phyloP scores from a whole-genome alignment of 2,797 vertebrate genomes.

The Thripadectes ignobilis region DNA sequence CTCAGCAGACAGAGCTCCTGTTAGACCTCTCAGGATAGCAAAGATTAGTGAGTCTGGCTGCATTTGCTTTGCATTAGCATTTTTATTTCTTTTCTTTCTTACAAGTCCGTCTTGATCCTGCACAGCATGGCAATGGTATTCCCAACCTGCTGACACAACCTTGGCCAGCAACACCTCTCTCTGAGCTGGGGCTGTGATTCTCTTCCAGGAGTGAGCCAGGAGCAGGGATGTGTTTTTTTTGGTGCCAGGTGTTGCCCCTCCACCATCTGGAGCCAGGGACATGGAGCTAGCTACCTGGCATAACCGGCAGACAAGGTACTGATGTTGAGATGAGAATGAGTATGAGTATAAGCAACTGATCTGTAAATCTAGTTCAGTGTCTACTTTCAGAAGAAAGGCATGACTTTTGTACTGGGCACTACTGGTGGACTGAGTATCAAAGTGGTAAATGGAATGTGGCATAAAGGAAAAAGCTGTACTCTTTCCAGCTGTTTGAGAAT shows the following conservation, averaged over 20 bases:
- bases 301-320: background rate
- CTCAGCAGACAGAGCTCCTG: background rate
- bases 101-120: fast-evolving
- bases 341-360: background rate
- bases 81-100: background rate
- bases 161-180: background rate
- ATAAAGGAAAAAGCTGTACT: background rate
- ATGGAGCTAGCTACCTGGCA: background rate
- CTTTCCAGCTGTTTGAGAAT: background rate
- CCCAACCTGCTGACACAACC: background rate
- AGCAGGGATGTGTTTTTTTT: background rate
- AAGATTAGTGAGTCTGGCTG: background rate
- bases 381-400: background rate
- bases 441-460: background rate
- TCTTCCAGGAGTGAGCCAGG: background rate
- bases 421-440: background rate
- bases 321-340: background rate
- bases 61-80: background rate
- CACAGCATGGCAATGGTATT: fast-evolving
- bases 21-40: background rate
- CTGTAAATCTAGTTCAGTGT: background rate
- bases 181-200: fast-evolving
- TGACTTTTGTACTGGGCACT: background rate
- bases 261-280: background rate
- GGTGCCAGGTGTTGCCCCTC: background rate